Conservation (phyloP, 2,113 vertebrate genomes). For the Piaya cayana region DNA sequence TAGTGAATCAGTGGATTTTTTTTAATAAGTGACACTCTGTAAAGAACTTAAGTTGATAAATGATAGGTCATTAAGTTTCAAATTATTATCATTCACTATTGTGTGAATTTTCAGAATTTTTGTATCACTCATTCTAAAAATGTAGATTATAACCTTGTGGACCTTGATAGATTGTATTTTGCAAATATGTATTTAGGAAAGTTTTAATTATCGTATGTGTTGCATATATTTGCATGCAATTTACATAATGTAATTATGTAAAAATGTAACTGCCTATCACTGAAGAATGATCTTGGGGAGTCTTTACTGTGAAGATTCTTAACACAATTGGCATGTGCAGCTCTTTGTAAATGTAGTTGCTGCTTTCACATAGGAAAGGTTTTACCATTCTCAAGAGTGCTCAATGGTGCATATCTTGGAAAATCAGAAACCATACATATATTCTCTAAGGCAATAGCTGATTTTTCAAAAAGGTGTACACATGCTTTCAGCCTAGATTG, state of each 20-base stretch:
- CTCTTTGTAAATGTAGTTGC: background rate
- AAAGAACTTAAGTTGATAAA: background rate
- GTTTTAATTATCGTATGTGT: background rate
- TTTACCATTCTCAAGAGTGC: background rate
- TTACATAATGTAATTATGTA: constrained; percentile 55
- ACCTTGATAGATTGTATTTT: constrained; percentile 51
- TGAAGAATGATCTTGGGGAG: background rate
- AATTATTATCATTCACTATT: background rate
- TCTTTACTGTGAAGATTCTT: constrained; percentile 18
- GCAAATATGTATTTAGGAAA: constrained; percentile 53
- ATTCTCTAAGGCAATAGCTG: background rate
- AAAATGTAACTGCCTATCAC: constrained; percentile 55
- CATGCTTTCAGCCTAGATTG: background rate
- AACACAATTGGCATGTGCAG: background rate
- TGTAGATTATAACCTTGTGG: constrained; percentile 50
- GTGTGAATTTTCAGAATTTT: background rate
- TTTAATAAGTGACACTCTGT: background rate
- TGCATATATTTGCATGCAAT: constrained; percentile 58
- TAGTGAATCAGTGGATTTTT: background rate
- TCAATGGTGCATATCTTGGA: background rate
- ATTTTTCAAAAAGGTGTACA: background rate
- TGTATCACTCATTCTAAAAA: constrained; percentile 1
- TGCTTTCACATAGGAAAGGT: background rate
- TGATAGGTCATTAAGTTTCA: background rate
- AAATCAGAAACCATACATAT: background rate